Conservation (phyloP, 1,140 invertebrate genomes). For the Drosophila tsacasi region DNA sequence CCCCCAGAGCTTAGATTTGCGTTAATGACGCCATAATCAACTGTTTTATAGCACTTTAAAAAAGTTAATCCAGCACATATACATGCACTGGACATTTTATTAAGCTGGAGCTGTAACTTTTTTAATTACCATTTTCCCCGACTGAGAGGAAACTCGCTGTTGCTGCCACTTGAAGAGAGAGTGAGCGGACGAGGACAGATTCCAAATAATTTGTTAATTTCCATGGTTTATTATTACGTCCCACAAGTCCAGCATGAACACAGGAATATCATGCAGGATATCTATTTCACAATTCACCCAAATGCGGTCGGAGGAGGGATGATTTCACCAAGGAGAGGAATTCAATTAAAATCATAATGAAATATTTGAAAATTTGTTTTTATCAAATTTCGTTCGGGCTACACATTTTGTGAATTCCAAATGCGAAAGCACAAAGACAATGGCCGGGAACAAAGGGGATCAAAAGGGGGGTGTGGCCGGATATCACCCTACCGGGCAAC, state of each 20-base stretch:
- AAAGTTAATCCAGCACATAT: conserved; percentile 61
- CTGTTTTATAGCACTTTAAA: conserved; percentile 79
- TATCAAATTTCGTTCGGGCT: conserved; percentile 66
- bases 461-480: conserved; percentile 22
- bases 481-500: conserved; percentile 28
- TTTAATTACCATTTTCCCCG: conserved; percentile 61
- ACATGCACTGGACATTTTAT: conserved; percentile 31
- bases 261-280: conserved; percentile 1
- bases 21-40: conserved; percentile 80
- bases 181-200: neutral
- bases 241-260: neutral
- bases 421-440: conserved; percentile 43
- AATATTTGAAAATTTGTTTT: conserved; percentile 78
- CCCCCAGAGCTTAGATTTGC: conserved; percentile 62
- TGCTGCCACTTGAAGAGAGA: neutral
- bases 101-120: conserved; percentile 54
- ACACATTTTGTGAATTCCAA: conserved; percentile 71
- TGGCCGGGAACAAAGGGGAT: conserved; percentile 53
- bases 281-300: conserved; percentile 9
- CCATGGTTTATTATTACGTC: conserved; percentile 32
- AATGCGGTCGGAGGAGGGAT: neutral
- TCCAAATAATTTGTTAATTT: conserved; percentile 37
- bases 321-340: conserved; percentile 44
- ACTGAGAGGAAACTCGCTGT: neutral
- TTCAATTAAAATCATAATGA: conserved; percentile 83